Percentiles rank a stretch among this genome's conserved stretches.
phyloP scores from a whole-genome alignment of 1,140 invertebrate genomes.

The Planococcus citri region DNA sequence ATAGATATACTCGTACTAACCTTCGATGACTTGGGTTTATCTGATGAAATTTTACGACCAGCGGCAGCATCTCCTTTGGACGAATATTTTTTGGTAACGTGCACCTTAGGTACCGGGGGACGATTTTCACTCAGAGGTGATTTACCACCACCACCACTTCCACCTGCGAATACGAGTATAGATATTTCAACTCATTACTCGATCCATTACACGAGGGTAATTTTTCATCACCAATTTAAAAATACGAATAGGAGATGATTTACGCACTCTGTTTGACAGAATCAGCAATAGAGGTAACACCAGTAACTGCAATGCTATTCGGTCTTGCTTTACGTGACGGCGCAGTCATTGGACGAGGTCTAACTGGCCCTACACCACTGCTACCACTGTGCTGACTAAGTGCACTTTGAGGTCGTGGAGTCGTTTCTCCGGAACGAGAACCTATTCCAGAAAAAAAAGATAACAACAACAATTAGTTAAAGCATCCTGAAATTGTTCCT shows the following conservation, averaged over 20 bases:
- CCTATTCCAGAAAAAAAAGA: too few species aligned
- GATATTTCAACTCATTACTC: too few species aligned
- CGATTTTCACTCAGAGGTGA: slow-evolving; percentile 21
- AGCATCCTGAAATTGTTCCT: too few species aligned
- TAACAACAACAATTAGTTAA: background rate
- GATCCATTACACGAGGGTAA: too few species aligned
- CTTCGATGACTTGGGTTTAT: slow-evolving; percentile 15
- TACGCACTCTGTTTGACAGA: background rate
- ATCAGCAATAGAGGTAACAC: slow-evolving; percentile 44
- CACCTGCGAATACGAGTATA: background rate
- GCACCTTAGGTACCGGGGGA: slow-evolving; percentile 27
- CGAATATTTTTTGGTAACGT: slow-evolving; percentile 26
- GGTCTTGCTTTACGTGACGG: slow-evolving; percentile 54
- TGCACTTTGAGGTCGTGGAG: slow-evolving; percentile 63
- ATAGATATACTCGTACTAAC: background rate
- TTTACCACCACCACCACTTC: slow-evolving; percentile 10
- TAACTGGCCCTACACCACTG: slow-evolving; percentile 36
- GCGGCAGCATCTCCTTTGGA: background rate
- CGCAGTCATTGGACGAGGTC: slow-evolving; percentile 25
- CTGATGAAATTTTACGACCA: slow-evolving; percentile 14
- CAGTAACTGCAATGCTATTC: slow-evolving; percentile 72
- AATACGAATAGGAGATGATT: too few species aligned
- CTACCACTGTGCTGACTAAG: slow-evolving; percentile 54
- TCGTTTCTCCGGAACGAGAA: slow-evolving; percentile 51
- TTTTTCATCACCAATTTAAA: too few species aligned